Evolutionary conservation across 2,888 invertebrate species (phyloP).

Genomic region (Pollenia griseotomentosa): DNA sequence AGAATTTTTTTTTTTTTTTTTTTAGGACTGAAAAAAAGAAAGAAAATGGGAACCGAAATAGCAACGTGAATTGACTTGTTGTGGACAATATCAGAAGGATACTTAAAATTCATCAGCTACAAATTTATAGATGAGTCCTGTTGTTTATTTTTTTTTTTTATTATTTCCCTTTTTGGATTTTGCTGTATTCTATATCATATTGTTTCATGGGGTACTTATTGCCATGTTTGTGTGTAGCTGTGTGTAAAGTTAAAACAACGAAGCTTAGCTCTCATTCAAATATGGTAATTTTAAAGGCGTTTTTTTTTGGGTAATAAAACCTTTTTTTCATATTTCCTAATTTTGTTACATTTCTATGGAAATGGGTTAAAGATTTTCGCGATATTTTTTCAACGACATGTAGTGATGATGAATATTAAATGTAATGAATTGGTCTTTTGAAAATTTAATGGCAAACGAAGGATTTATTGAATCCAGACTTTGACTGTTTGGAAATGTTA

Average conservation of each 20-base stretch:
- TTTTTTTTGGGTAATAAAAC: conserved; percentile 7
- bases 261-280: conserved; percentile 49
- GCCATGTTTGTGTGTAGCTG: background rate
- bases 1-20: conserved; percentile 30
- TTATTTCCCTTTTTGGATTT: conserved; percentile 14
- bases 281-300: conserved; percentile 57
- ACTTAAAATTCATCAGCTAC: conserved; percentile 69
- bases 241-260: conserved; percentile 16
- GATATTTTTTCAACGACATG: background rate
- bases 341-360: background rate
- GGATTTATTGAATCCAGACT: no score
- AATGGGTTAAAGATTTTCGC: background rate
- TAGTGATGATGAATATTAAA: background rate
- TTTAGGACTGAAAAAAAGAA: conserved; percentile 19
- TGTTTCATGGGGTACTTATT: conserved; percentile 43
- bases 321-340: background rate
- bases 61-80: conserved; percentile 67
- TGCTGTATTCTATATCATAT: conserved; percentile 55
- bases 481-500: no score
- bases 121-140: conserved; percentile 68
- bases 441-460: no score
- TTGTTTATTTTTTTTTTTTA: conserved; percentile 28
- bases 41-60: conserved; percentile 54
- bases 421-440: no score
- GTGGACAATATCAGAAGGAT: conserved; percentile 69